These are phyloP conservation scores for Allacma fusca DNA, from an alignment of 2,888 invertebrate genomes.

Conservation along the genomic window DNA sequence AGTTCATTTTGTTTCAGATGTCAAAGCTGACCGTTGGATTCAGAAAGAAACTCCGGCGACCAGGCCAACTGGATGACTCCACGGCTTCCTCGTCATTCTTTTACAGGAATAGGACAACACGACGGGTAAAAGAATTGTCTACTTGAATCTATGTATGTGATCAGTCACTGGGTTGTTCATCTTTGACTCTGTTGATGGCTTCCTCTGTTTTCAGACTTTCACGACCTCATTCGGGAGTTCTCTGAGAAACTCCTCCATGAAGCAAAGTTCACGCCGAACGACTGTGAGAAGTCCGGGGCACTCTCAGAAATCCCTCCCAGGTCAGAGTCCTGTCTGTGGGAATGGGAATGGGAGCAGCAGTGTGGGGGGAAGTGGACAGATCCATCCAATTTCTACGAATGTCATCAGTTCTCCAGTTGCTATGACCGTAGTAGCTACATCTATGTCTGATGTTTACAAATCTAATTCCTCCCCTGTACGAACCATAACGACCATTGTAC, in stretches of 20 bases:
- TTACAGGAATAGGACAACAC: conserved; percentile 51
- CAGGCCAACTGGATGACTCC: conserved; percentile 53
- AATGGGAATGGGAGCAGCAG: neutral
- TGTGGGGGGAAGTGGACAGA: conserved; percentile 33
- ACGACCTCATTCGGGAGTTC: conserved; percentile 46
- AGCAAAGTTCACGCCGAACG: conserved; percentile 18
- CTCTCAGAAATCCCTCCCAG: neutral
- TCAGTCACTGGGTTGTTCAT: too few species aligned
- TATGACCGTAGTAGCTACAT: neutral
- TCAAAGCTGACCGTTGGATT: conserved; percentile 55
- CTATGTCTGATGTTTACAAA: neutral
- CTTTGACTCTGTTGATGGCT: neutral
- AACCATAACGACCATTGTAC: conserved; percentile 16
- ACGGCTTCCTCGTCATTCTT: conserved; percentile 53
- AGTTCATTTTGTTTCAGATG: conserved; percentile 46
- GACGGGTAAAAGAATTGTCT: too few species aligned
- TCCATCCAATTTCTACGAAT: conserved; percentile 26
- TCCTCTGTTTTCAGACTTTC: conserved; percentile 39
- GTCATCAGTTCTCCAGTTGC: conserved; percentile 20
- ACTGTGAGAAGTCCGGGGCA: conserved; percentile 11
- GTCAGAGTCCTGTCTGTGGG: neutral
- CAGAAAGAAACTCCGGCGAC: conserved; percentile 52
- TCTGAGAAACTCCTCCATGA: conserved; percentile 35
- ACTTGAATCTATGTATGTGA: too few species aligned
- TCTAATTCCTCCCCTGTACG: neutral